These are phyloP conservation scores for Drosophila athabasca DNA, from an alignment of 1,140 invertebrate species.

Conservation along the genomic window DNA sequence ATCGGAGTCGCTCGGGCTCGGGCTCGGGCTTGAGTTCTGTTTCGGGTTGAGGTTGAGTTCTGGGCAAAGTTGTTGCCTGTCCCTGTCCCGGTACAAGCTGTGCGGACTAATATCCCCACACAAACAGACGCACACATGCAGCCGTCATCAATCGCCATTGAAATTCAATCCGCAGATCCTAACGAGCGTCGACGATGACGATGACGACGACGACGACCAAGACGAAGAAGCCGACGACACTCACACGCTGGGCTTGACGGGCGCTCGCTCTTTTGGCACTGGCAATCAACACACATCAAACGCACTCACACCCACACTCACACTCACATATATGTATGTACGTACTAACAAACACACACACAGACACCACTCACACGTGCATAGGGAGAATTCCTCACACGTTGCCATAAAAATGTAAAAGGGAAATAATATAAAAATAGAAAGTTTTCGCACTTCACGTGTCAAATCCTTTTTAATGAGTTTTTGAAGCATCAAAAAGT, in stretches of 20 bases:
- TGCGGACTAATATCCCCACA: conserved; percentile 34
- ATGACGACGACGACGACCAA: not conserved
- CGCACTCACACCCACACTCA: conserved; percentile 37
- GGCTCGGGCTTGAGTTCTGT: too few species aligned
- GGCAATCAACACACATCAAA: conserved; percentile 77
- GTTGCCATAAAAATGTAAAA: conserved; percentile 83
- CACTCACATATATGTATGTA: not conserved
- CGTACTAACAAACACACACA: not conserved
- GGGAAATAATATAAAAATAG: conserved; percentile 82
- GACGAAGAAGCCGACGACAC: conserved; percentile 32
- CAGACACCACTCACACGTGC: conserved; percentile 6
- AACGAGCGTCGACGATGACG: conserved; percentile 46
- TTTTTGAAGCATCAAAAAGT: conserved; percentile 82
- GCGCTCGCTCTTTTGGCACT: conserved; percentile 57
- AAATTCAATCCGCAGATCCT: conserved; percentile 80
- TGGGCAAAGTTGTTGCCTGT: conserved; percentile 41
- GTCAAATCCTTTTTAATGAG: conserved; percentile 83
- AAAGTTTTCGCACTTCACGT: conserved; percentile 82
- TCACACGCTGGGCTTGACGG: conserved; percentile 62
- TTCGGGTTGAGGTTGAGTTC: conserved; percentile 13
- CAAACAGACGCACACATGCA: conserved; percentile 21
- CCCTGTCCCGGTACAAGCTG: conserved; percentile 30
- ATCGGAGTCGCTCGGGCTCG: conserved; percentile 12
- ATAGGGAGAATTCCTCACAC: conserved; percentile 50
- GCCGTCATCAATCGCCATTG: conserved; percentile 78